Percentiles rank a stretch among this genome's conserved stretches.
Conservation (phyloP, 2,888 invertebrate genomes). For the Plebejus melissa region DNA sequence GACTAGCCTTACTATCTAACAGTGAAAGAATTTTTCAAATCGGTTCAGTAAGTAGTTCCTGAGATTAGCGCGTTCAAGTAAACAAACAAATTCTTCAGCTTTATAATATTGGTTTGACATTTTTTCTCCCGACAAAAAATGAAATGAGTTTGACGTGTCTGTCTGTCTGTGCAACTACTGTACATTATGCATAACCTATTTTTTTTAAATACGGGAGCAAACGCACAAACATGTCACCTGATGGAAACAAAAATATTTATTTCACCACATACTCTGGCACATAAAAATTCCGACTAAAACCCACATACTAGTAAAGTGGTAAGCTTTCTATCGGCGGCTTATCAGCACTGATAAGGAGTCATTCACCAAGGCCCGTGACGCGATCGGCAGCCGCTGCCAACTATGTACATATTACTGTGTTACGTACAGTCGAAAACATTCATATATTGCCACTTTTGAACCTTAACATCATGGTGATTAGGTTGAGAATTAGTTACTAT, state of each 20-base stretch:
- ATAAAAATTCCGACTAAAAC: constrained; percentile 7
- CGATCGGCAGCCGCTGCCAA: constrained; percentile 16
- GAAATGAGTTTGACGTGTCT: too few species aligned
- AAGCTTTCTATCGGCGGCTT: constrained; percentile 5
- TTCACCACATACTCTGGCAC: neutral
- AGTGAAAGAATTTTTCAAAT: too few species aligned
- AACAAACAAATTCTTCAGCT: too few species aligned
- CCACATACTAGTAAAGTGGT: constrained; percentile 9
- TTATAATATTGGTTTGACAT: too few species aligned
- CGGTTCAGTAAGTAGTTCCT: too few species aligned
- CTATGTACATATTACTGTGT: neutral
- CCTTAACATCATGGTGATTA: neutral
- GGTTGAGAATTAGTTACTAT: neutral
- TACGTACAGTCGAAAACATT: neutral
- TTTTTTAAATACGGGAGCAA: too few species aligned
- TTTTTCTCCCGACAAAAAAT: too few species aligned
- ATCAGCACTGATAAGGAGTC: constrained; percentile 8
- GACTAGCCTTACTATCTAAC: too few species aligned
- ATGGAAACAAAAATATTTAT: neutral
- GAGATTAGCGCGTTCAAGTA: too few species aligned
- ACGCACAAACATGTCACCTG: too few species aligned
- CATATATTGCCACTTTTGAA: neutral
- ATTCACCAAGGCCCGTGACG: constrained; percentile 12
- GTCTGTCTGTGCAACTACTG: too few species aligned
- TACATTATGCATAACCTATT: too few species aligned